A percentile compares a stretch with the other conserved stretches of the same genome.
These are phyloP conservation scores for Armadillidium nasatum DNA, from an alignment of 1,140 invertebrate genomes.

Conservation along the genomic window DNA sequence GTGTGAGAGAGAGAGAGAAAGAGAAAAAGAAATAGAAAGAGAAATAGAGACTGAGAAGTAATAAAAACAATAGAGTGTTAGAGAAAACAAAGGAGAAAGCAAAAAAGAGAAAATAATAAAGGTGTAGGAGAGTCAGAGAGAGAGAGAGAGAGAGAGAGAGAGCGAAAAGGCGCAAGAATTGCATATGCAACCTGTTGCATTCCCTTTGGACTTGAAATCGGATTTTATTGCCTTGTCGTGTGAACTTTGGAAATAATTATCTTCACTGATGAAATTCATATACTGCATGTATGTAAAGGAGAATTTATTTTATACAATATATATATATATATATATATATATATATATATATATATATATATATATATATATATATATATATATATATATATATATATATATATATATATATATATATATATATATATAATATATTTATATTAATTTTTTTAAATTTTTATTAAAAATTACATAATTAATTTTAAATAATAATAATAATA, in stretches of 20 bases:
- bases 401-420: neutral
- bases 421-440: neutral
- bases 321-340: neutral
- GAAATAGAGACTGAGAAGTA: neutral
- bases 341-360: conserved; percentile 15
- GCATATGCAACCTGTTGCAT: neutral
- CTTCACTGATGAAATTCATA: neutral
- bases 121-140: neutral
- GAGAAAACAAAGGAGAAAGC: neutral
- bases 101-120: neutral
- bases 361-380: conserved; percentile 15
- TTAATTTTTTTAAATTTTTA: too few species aligned
- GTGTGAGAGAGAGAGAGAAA: neutral
- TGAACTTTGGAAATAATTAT: too few species aligned
- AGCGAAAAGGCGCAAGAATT: neutral
- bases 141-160: too few species aligned
- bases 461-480: too few species aligned
- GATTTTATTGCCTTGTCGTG: neutral
- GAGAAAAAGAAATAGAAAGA: neutral
- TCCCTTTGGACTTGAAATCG: neutral
- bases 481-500: too few species aligned
- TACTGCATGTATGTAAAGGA: neutral
- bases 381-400: conserved; percentile 4
- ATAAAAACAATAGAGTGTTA: neutral
- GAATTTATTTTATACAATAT: neutral